These are phyloP conservation scores for Octomys mimax DNA, from an alignment of 2,797 vertebrate genomes.

Conservation along the genomic window DNA sequence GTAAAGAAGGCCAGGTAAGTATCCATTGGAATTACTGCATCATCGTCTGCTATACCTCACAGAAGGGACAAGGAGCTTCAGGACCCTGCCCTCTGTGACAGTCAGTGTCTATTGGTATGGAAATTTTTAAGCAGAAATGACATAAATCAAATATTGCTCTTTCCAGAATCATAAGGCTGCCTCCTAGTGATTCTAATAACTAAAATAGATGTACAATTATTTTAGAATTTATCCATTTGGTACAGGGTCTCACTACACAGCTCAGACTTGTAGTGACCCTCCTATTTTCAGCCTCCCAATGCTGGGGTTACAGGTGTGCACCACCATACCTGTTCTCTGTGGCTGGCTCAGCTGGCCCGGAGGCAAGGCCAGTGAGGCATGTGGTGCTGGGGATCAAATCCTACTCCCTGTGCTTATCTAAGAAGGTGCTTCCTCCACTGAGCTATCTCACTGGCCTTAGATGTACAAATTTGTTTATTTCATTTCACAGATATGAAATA, in stretches of 20 bases:
- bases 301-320: too few species aligned
- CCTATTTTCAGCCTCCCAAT: too few species aligned
- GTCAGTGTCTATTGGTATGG: slow-evolving; percentile 1
- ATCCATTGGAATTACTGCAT: not conserved
- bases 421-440: too few species aligned
- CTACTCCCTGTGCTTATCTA: too few species aligned
- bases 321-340: too few species aligned
- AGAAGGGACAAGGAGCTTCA: not conserved
- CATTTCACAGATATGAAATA: not conserved
- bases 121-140: slow-evolving; percentile 55
- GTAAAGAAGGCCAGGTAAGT: not conserved
- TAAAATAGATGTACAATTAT: not conserved
- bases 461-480: slow-evolving; percentile 1
- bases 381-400: too few species aligned
- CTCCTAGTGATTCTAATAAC: slow-evolving; percentile 21
- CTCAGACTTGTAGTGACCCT: too few species aligned
- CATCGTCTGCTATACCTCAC: not conserved
- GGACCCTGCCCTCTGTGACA: not conserved
- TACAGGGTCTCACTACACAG: too few species aligned
- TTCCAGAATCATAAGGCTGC: not conserved
- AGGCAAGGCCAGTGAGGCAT: too few species aligned
- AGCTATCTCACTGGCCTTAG: too few species aligned
- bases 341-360: too few species aligned
- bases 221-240: not conserved
- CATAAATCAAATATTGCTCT: not conserved